A percentile compares a stretch with the other conserved stretches of the same genome.
phyloP scores from a whole-genome alignment of 2,888 invertebrate genomes.

The Venusia cambrica region DNA sequence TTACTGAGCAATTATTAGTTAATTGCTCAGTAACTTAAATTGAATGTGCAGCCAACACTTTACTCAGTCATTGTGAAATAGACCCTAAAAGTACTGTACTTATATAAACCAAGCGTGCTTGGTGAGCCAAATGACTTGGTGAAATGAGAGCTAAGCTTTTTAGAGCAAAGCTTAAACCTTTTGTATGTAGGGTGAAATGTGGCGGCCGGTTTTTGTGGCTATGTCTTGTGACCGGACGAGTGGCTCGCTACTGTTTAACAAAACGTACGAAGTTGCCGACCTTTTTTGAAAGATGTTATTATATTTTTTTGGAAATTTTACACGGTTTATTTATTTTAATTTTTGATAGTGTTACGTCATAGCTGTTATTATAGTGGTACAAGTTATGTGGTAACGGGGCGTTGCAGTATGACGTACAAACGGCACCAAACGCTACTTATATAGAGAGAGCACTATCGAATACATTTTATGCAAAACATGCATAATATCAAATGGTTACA shows the following conservation, averaged over 20 bases:
- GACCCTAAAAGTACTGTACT: no score
- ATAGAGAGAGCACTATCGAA: constrained; percentile 17
- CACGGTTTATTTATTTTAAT: constrained; percentile 39
- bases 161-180: no score
- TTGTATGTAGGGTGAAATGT: no score
- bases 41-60: no score
- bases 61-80: no score
- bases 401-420: constrained; percentile 33
- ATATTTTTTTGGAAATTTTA: constrained; percentile 49
- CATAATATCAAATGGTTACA: constrained; percentile 3
- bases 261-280: constrained; percentile 30
- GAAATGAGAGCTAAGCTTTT: no score
- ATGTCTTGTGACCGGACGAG: constrained; percentile 35
- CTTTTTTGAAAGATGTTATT: constrained; percentile 42
- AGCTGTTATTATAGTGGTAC: constrained; percentile 53
- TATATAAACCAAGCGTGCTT: no score
- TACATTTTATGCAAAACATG: constrained; percentile 16
- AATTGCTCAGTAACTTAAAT: no score
- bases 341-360: constrained; percentile 35
- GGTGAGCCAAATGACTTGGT: no score
- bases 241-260: constrained; percentile 33
- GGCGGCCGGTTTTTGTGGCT: constrained; percentile 32
- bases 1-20: no score
- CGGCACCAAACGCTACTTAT: constrained; percentile 21
- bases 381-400: constrained; percentile 44